These are phyloP conservation scores for Camptogramma bilineatum DNA, from an alignment of 2,888 invertebrate species.

Conservation along the genomic window DNA sequence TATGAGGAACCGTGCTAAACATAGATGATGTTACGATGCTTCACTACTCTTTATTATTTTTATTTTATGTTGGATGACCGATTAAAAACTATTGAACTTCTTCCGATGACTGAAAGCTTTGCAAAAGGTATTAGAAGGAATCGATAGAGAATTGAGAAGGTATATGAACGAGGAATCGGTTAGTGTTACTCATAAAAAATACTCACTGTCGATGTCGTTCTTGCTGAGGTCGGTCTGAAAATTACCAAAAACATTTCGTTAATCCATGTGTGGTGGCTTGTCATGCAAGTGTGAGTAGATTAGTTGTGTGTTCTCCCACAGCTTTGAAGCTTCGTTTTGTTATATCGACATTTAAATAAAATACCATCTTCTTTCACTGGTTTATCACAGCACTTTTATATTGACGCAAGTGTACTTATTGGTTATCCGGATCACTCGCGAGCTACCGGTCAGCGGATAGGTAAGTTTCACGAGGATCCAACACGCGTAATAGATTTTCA, in stretches of 20 bases:
- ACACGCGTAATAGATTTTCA: conserved; percentile 61
- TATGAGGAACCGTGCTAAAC: conserved; percentile 79
- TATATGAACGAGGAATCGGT: background rate
- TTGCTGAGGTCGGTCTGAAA: conserved; percentile 94
- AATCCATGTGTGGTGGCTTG: conserved; percentile 64
- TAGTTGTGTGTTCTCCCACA: conserved; percentile 62
- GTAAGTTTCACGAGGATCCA: conserved; percentile 61
- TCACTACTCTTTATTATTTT: conserved; percentile 54
- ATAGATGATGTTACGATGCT: conserved; percentile 66
- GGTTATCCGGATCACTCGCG: conserved; percentile 58
- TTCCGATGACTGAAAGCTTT: background rate
- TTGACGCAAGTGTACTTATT: conserved; percentile 47
- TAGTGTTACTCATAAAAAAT: conserved; percentile 45
- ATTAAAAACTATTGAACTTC: conserved; percentile 7
- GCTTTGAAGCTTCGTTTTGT: conserved; percentile 61
- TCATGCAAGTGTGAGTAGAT: conserved; percentile 64
- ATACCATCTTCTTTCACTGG: conserved; percentile 71
- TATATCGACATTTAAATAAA: conserved; percentile 50
- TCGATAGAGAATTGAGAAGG: background rate
- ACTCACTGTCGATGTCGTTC: conserved; percentile 96
- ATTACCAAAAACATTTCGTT: conserved; percentile 81
- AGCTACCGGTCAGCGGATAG: conserved; percentile 78
- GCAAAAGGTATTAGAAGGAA: background rate
- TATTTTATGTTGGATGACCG: conserved; percentile 13
- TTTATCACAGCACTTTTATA: conserved; percentile 72